A percentile compares a stretch with the other conserved stretches of the same genome.
Conservation (phyloP, 2,113 vertebrate genomes). For the Ctenomys sociabilis region DNA sequence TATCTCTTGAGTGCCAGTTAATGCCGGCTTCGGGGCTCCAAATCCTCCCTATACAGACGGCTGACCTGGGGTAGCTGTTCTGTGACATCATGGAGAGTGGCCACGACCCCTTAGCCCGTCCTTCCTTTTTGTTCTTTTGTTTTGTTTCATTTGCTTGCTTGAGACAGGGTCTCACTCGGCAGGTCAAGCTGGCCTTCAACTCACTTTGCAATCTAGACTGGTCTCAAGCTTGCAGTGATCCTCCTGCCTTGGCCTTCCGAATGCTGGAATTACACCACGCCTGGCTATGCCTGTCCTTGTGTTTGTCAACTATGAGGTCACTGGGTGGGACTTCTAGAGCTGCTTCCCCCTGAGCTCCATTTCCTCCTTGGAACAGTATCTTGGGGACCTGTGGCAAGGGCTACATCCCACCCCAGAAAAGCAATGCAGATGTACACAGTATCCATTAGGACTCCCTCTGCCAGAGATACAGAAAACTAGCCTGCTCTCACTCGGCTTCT, state of each 20-base stretch:
- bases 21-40: not conserved
- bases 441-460: not conserved
- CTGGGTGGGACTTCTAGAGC: not conserved
- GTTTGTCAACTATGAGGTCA: not conserved
- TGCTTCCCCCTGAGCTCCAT: not conserved
- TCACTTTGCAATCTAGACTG: too few relatives aligned
- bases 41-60: not conserved
- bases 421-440: accelerated
- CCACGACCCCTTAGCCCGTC: not conserved
- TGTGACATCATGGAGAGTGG: not conserved
- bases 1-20: constrained; percentile 73
- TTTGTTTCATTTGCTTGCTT: too few relatives aligned
- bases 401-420: not conserved
- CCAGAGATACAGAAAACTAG: not conserved
- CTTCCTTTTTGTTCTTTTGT: too few relatives aligned
- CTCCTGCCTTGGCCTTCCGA: too few relatives aligned
- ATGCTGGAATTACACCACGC: too few relatives aligned
- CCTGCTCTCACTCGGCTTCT: not conserved
- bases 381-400: not conserved
- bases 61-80: not conserved
- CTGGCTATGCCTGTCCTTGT: not conserved
- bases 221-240: too few relatives aligned
- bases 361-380: not conserved
- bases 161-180: too few relatives aligned
- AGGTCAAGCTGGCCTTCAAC: too few relatives aligned